Evolutionary conservation across 2,797 vertebrate species (phyloP).

Genomic region (Typhlichthys subterraneus): DNA sequence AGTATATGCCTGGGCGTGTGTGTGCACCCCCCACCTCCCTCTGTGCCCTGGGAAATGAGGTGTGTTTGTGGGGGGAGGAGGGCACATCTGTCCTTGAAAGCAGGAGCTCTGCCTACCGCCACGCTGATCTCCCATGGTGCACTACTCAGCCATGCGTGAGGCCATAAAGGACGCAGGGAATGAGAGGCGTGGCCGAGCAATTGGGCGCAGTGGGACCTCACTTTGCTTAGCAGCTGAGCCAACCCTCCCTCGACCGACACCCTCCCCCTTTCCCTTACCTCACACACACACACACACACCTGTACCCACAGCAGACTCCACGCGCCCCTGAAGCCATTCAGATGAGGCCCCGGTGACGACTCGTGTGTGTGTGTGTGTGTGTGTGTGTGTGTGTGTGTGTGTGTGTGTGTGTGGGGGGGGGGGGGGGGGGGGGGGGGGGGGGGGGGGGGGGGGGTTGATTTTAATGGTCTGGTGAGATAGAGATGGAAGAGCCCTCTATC

Average conservation of each 20-base stretch:
- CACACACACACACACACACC: too few relatives aligned
- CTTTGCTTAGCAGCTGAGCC: slow-evolving; percentile 17
- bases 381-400: too few relatives aligned
- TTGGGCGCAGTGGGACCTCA: slow-evolving; percentile 34
- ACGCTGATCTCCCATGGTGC: slow-evolving; percentile 33
- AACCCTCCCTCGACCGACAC: slow-evolving; percentile 4
- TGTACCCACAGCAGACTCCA: too few relatives aligned
- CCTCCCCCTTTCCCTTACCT: too few relatives aligned
- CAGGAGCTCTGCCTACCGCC: slow-evolving; percentile 11
- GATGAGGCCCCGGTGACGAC: too few relatives aligned
- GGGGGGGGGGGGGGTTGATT: slow-evolving; percentile 5
- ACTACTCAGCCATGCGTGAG: slow-evolving; percentile 28
- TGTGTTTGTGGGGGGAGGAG: too few relatives aligned
- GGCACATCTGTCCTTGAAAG: slow-evolving; percentile 36
- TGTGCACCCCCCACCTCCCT: too few relatives aligned
- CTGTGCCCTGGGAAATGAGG: background rate
- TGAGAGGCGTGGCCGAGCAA: background rate
- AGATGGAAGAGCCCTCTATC: slow-evolving; percentile 17
- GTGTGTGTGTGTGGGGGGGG: too few relatives aligned
- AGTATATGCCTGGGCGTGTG: background rate
- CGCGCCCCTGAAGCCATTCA: too few relatives aligned
- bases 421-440: too few relatives aligned
- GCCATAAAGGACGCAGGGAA: slow-evolving; percentile 24
- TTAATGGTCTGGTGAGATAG: slow-evolving; percentile 25
- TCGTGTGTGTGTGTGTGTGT: too few relatives aligned